Evolutionary conservation across 1,140 invertebrate genomes (phyloP).

Genomic region (Bactericera cockerelli): DNA sequence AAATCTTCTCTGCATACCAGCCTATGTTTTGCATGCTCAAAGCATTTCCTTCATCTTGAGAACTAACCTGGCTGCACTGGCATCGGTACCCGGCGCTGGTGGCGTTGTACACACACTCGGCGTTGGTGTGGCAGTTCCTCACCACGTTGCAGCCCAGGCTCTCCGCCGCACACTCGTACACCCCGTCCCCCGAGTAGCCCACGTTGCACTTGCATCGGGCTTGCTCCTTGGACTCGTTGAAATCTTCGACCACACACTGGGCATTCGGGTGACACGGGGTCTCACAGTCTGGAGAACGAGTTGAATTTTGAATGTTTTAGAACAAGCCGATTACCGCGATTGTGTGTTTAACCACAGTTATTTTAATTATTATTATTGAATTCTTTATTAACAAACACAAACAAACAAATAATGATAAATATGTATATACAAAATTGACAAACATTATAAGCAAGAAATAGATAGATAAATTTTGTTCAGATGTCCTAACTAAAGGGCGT

Average conservation of each 20-base stretch:
- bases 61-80: conserved; percentile 33
- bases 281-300: conserved; percentile 14
- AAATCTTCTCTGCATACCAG: too few relatives aligned
- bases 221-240: conserved; percentile 7
- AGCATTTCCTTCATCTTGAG: too few relatives aligned
- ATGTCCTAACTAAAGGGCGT: too few relatives aligned
- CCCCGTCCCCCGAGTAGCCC: conserved; percentile 40
- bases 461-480: too few relatives aligned
- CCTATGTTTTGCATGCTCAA: too few relatives aligned
- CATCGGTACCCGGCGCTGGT: conserved; percentile 34
- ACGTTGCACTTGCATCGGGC: conserved; percentile 49
- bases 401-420: too few relatives aligned
- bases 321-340: not conserved
- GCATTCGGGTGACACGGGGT: conserved; percentile 21
- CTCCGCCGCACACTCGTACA: conserved; percentile 13
- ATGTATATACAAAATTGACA: too few relatives aligned
- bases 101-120: conserved; percentile 57
- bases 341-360: too few relatives aligned
- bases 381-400: too few relatives aligned
- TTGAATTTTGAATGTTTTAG: too few relatives aligned
- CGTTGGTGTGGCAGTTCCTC: conserved; percentile 68
- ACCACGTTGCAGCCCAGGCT: conserved; percentile 55
- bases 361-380: too few relatives aligned
- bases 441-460: too few relatives aligned
- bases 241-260: conserved; percentile 14